These are phyloP conservation scores for Osmerus mordax DNA, from an alignment of 2,113 vertebrate genomes.

Conservation along the genomic window DNA sequence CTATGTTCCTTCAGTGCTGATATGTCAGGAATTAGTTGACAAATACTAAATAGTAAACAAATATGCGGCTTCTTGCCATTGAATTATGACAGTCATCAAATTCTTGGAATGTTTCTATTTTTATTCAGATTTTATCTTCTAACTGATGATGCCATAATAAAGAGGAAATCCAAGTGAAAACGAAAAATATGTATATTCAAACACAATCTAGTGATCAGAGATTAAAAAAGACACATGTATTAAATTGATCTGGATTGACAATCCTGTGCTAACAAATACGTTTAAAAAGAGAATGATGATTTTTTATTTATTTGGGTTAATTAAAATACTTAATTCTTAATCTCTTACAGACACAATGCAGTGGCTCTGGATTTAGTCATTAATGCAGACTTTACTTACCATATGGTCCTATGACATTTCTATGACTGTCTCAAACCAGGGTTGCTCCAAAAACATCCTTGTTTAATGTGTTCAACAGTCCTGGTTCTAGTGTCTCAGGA, in stretches of 20 bases:
- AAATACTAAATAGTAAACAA: too few species aligned
- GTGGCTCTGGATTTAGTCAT: conserved; percentile 45
- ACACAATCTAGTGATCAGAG: neutral
- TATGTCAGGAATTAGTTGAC: too few species aligned
- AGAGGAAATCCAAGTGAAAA: neutral
- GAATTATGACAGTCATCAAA: too few species aligned
- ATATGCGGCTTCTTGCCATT: too few species aligned
- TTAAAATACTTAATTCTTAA: conserved; percentile 38
- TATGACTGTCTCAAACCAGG: conserved; percentile 1
- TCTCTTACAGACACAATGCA: conserved; percentile 46
- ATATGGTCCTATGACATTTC: conserved; percentile 34
- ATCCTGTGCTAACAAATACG: conserved; percentile 15
- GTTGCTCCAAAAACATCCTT: conserved; percentile 9
- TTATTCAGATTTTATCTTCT: too few species aligned
- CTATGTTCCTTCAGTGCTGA: too few species aligned
- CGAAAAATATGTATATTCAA: neutral
- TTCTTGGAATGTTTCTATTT: too few species aligned
- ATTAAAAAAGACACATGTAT: neutral
- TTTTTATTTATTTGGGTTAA: conserved; percentile 47
- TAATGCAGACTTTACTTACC: conserved; percentile 37
- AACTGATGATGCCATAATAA: too few species aligned
- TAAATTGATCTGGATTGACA: conserved; percentile 11
- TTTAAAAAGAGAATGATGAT: conserved; percentile 27
- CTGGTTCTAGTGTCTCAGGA: neutral
- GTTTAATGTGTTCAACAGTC: too few species aligned